These are phyloP conservation scores for Drosophila antonietae DNA, from an alignment of 2,888 invertebrate genomes.

Conservation along the genomic window DNA sequence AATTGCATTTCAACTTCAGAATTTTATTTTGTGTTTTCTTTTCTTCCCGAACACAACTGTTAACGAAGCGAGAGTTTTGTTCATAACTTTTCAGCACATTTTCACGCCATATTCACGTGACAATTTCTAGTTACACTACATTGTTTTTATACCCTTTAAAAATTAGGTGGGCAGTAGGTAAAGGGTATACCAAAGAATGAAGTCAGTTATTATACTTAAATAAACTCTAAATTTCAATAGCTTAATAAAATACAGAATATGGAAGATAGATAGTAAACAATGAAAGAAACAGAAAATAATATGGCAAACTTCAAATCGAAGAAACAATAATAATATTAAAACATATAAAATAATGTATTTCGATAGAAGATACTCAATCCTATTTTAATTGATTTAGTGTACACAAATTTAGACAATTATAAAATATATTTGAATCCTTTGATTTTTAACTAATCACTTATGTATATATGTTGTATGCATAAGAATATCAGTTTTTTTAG, in stretches of 20 bases:
- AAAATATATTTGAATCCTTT: no score
- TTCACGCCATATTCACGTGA: conserved; percentile 43
- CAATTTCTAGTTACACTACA: conserved; percentile 13
- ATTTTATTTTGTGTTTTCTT: conserved; percentile 17
- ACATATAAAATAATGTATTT: no score
- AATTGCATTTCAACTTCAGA: conserved; percentile 23
- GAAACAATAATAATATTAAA: neutral
- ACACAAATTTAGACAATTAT: no score
- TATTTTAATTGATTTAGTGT: no score
- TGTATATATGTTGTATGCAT: no score
- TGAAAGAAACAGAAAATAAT: neutral
- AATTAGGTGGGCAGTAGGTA: neutral
- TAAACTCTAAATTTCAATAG: no score
- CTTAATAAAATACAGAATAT: neutral
- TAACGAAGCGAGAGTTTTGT: conserved; percentile 31
- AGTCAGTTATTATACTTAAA: no score
- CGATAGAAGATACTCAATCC: neutral
- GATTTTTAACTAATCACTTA: no score
- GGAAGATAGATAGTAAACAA: neutral
- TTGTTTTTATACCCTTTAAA: conserved; percentile 11
- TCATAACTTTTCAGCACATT: conserved; percentile 47
- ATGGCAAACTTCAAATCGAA: neutral
- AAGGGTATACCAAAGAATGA: neutral
- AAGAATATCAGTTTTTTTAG: no score
- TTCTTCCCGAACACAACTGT: neutral